phyloP scores from a whole-genome alignment of 2,797 vertebrate species.

The Rachycentron canadum region DNA sequence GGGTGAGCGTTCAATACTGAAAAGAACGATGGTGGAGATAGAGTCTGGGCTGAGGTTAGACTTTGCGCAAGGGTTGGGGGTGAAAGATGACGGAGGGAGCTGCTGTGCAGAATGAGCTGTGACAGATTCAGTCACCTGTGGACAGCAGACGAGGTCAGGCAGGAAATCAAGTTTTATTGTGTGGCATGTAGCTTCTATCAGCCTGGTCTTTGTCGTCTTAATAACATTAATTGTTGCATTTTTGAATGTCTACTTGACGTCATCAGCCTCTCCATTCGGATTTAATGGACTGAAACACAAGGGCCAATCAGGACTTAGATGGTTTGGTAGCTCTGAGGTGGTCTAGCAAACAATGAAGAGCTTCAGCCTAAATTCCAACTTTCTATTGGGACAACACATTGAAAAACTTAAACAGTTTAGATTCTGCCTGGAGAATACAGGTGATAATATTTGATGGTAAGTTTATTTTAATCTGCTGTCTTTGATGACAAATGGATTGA shows the following conservation, averaged over 20 bases:
- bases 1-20: not conserved
- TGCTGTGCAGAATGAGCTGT: conserved; percentile 25
- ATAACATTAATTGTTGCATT: not conserved
- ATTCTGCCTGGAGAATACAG: not conserved
- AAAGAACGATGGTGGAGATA: not conserved
- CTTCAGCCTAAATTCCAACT: not conserved
- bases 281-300: not conserved
- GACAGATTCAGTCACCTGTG: conserved; percentile 41
- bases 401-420: not conserved
- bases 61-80: not conserved
- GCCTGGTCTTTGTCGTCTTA: conserved; percentile 5
- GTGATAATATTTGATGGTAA: no score
- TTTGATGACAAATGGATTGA: no score
- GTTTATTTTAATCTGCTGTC: no score
- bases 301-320: not conserved
- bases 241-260: not conserved
- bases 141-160: not conserved
- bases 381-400: no score
- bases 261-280: not conserved
- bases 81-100: not conserved
- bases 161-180: conserved; percentile 1
- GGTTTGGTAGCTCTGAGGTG: not conserved
- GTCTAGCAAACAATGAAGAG: not conserved
- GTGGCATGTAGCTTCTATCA: not conserved
- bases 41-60: not conserved